phyloP scores from a whole-genome alignment of 2,888 invertebrate species.

The Callosobruchus maculatus region DNA sequence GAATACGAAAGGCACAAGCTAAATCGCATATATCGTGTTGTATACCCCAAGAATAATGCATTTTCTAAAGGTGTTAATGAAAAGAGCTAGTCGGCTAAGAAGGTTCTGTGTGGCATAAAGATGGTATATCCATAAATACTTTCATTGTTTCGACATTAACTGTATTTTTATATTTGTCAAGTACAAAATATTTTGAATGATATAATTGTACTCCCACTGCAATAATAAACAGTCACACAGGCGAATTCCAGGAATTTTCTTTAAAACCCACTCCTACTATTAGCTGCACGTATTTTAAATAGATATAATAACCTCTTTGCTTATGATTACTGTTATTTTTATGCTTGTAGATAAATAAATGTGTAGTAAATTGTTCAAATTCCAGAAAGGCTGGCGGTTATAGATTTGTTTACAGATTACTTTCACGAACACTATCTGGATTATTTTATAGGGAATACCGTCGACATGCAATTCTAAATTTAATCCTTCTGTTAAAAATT shows the following conservation, averaged over 20 bases:
- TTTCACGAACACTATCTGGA: background rate
- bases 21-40: too few relatives aligned
- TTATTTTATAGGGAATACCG: background rate
- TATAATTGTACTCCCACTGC: background rate
- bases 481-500: background rate
- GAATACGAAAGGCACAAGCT: too few relatives aligned
- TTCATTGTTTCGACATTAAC: background rate
- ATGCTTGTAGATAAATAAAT: background rate
- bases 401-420: background rate
- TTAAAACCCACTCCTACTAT: background rate
- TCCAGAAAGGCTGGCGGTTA: background rate
- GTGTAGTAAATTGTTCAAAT: background rate
- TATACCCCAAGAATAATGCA: too few relatives aligned
- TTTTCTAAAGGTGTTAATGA: too few relatives aligned
- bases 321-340: background rate
- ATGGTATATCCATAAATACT: too few relatives aligned
- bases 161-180: background rate
- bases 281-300: background rate
- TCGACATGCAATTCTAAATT: background rate
- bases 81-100: too few relatives aligned
- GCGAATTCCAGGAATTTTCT: background rate
- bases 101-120: too few relatives aligned
- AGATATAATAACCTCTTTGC: background rate
- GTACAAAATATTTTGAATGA: background rate
- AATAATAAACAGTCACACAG: background rate